A percentile compares a stretch with the other conserved stretches of the same genome.
phyloP scores from a whole-genome alignment of 1,140 invertebrate genomes.

The Drosophila leontia region DNA sequence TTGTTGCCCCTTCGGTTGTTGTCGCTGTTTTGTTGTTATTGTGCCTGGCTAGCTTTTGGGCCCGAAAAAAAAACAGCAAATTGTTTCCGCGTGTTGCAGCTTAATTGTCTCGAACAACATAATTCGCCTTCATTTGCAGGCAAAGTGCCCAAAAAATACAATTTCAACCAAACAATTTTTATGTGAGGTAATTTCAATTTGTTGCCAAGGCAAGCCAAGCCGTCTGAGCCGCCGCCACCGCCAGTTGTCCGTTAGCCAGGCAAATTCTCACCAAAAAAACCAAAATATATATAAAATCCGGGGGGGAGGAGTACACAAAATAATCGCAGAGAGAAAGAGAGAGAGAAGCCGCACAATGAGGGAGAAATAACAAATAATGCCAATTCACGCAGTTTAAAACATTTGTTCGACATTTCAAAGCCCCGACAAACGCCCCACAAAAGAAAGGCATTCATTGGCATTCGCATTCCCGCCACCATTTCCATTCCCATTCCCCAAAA shows the following conservation, averaged over 20 bases:
- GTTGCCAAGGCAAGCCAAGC: conserved; percentile 27
- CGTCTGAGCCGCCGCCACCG: background rate
- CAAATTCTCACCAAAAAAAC: conserved; percentile 53
- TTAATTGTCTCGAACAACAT: conserved; percentile 80
- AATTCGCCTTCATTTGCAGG: conserved; percentile 69
- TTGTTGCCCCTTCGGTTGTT: conserved; percentile 12
- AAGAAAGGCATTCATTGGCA: conserved; percentile 66
- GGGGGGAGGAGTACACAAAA: conserved; percentile 6
- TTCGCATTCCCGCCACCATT: conserved; percentile 23
- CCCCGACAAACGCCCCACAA: conserved; percentile 52
- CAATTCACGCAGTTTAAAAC: conserved; percentile 83
- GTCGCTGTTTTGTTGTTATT: conserved; percentile 41
- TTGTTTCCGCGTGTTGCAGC: conserved; percentile 80
- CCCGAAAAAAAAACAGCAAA: conserved; percentile 38
- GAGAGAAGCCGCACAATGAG: conserved; percentile 26
- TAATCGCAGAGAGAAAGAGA: conserved; percentile 31
- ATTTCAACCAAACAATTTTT: conserved; percentile 58
- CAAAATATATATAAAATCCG: conserved; percentile 1
- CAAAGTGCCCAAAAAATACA: conserved; percentile 53
- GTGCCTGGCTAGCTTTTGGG: conserved; percentile 49
- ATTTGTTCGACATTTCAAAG: conserved; percentile 81
- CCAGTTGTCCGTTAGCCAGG: conserved; percentile 18
- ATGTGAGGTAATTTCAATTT: conserved; percentile 81
- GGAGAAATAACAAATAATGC: conserved; percentile 55
- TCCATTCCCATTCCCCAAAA: conserved; percentile 5